Conservation (phyloP, 2,888 invertebrate species). For the Palloptera scutellata region DNA sequence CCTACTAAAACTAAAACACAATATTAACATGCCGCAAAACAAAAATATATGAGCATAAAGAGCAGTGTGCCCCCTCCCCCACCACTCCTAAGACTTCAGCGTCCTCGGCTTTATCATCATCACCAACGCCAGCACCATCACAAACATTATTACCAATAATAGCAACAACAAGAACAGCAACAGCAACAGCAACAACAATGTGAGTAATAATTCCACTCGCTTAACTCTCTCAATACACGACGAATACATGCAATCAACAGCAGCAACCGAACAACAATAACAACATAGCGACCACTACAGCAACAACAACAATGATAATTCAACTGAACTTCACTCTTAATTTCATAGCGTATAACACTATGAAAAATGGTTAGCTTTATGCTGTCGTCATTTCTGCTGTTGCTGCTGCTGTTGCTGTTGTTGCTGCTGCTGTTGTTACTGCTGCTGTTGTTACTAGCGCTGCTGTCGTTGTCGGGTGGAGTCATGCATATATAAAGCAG, state of each 20-base stretch:
- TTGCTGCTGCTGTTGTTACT: conserved; percentile 18
- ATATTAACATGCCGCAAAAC: too few relatives aligned
- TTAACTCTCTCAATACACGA: conserved; percentile 2
- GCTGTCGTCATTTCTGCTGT: conserved; percentile 15
- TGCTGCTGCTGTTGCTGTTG: conserved; percentile 26
- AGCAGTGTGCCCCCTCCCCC: too few relatives aligned
- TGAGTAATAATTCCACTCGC: neutral
- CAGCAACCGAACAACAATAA: conserved; percentile 9
- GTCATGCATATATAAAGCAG: conserved; percentile 64
- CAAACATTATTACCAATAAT: conserved; percentile 24
- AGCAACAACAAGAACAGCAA: conserved; percentile 30
- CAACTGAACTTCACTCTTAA: conserved; percentile 52
- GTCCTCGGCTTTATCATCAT: neutral
- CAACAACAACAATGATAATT: neutral
- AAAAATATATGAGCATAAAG: too few relatives aligned
- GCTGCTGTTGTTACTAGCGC: conserved; percentile 33
- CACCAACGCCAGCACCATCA: conserved; percentile 9
- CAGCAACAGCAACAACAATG: conserved; percentile 31
- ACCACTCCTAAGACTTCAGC: too few relatives aligned
- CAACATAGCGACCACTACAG: conserved; percentile 20
- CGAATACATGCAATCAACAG: conserved; percentile 5
- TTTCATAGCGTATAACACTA: conserved; percentile 35
- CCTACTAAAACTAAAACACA: too few relatives aligned
- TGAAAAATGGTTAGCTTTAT: too few relatives aligned
- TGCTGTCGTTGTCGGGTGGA: conserved; percentile 55